Evolutionary conservation across 2,888 invertebrate species (phyloP).

Genomic region (Lithophane semibrunnea): DNA sequence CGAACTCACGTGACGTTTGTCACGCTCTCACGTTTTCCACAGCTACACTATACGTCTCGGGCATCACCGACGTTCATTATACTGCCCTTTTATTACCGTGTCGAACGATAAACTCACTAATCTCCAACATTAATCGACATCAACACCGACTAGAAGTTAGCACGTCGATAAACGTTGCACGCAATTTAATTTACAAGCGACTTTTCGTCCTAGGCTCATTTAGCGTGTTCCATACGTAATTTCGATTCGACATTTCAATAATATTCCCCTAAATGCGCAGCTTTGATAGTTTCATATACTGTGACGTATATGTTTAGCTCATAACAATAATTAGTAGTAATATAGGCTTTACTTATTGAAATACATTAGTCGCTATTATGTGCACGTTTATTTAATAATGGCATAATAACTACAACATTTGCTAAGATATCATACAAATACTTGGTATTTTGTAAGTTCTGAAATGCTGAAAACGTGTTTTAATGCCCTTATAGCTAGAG

Average conservation of each 20-base stretch:
- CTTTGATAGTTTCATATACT: conserved; percentile 38
- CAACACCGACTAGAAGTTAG: conserved; percentile 45
- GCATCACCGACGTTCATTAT: conserved; percentile 48
- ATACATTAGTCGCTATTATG: conserved; percentile 63
- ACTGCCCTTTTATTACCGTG: conserved; percentile 52
- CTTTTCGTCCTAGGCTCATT: conserved; percentile 21
- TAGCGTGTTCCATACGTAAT: conserved; percentile 13
- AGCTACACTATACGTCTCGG: conserved; percentile 29
- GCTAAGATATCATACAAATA: conserved; percentile 69
- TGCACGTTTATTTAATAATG: conserved; percentile 73
- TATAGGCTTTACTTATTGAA: conserved; percentile 57
- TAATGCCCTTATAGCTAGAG: conserved; percentile 49
- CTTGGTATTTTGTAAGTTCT: conserved; percentile 66
- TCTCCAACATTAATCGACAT: conserved; percentile 41
- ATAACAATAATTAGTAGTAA: conserved; percentile 32
- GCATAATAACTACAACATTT: conserved; percentile 71
- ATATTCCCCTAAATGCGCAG: conserved; percentile 34
- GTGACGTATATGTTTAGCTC: conserved; percentile 39
- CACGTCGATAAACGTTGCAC: conserved; percentile 2
- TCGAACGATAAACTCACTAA: conserved; percentile 53
- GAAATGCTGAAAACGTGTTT: conserved; percentile 60
- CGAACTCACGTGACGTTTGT: conserved; percentile 62
- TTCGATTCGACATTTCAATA: conserved; percentile 35
- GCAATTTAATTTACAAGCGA: conserved; percentile 20
- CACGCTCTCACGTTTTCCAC: conserved; percentile 53